Base-by-base conservation (phyloP, 2,113 vertebrate genomes). In the Guaruba guarouba region DNA sequence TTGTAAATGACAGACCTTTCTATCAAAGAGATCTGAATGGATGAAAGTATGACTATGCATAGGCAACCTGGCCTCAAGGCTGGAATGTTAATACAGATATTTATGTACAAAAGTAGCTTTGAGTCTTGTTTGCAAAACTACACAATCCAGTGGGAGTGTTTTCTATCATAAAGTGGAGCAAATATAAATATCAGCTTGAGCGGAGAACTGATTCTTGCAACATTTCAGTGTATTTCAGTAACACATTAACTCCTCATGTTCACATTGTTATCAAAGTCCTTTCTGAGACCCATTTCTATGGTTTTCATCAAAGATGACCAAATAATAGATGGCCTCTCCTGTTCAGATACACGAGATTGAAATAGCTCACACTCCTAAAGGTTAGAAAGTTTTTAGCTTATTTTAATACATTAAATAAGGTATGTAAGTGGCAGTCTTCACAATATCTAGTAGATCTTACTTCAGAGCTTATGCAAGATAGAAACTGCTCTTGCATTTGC, bases 381-480 rank as follows among this genome's bases (percentile, higher is more conserved):
- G 37, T 17, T 93, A 68, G 4, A 24, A 76, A 54, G 13, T 13
- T 46, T 52, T 64, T 33, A 17, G 16, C 17, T 48, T 59, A 24
- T 57, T 85, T 88, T 51, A 25, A 57, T 35, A 22, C 35, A 13
- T 69, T 83, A 57, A 85, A 64, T 55, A 57, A 52, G 33, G 81
- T 48, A 51, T 4, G 4, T 16, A 90, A 81, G 37, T 17, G 11
- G 28, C 62, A 4, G 2, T 39, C 82, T 86, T 67, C 3, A 0
- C 63, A 77, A 33, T 48, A 70, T 24, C 43, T 46, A 35, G 28
- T 3, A 27, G 37, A 25, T 43, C 55, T 86, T 62, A 88, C 73
- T 92, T 83, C 88, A 96, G 88, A 94, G 67, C 37, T 92, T 68
- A 79, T 14, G 63, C 52, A 90, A 82, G 74, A 88, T n/a, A 86